Conservation (phyloP, 1,140 invertebrate genomes). For the Ips nitidus region DNA sequence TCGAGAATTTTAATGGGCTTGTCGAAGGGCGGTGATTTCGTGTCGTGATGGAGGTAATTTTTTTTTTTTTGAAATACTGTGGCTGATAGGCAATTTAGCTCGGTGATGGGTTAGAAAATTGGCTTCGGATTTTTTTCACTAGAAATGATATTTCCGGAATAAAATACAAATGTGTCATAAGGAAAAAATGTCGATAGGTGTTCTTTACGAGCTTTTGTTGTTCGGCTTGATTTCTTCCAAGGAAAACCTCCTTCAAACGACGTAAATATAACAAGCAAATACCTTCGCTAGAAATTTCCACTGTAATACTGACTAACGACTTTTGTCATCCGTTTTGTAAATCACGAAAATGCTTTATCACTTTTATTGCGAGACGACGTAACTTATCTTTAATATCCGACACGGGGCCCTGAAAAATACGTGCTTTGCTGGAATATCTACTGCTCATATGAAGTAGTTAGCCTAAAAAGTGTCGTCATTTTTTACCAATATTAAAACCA, state of each 20-base stretch:
- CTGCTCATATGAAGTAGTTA: constrained; percentile 5
- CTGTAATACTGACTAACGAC: constrained; percentile 37
- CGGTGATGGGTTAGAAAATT: constrained; percentile 31
- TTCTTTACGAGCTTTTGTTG: too few relatives aligned
- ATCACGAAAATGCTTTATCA: constrained; percentile 41
- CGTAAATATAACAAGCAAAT: constrained; percentile 33
- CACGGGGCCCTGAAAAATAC: background rate
- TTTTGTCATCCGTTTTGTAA: constrained; percentile 33
- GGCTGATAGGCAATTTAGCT: constrained; percentile 30
- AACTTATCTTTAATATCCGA: constrained; percentile 34
- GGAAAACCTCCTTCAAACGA: constrained; percentile 18
- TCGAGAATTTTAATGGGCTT: constrained; percentile 32
- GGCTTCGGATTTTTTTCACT: constrained; percentile 16
- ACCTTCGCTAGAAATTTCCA: constrained; percentile 26
- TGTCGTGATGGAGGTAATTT: constrained; percentile 30
- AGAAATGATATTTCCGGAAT: constrained; percentile 3
- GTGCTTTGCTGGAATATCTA: constrained; percentile 1
- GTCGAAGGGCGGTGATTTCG: constrained; percentile 31
- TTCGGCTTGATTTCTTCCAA: constrained; percentile 24
- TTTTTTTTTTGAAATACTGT: constrained; percentile 26
- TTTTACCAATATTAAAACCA: background rate
- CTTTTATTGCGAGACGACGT: constrained; percentile 36
- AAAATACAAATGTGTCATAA: background rate
- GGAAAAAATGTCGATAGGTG: background rate
- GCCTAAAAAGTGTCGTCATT: background rate